Evolutionary conservation across 1,140 invertebrate genomes (phyloP).

Genomic region (Atta cephalotes): DNA sequence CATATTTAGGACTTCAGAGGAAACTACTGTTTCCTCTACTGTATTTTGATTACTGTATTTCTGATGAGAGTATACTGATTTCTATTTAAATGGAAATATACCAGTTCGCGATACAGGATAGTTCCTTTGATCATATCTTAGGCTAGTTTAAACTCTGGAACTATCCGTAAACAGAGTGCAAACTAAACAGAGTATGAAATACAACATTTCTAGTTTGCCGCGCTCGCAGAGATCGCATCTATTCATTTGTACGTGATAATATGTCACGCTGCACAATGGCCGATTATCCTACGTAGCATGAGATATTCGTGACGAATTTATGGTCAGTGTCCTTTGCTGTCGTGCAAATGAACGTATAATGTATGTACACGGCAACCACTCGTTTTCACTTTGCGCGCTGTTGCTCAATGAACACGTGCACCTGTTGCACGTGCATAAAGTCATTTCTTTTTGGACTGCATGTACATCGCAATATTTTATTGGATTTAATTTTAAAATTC

Average conservation of each 20-base stretch:
- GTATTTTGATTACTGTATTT: slow-evolving; percentile 1
- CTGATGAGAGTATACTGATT: neutral
- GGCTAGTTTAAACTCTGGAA: slow-evolving; percentile 2
- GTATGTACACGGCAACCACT: neutral
- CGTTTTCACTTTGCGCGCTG: slow-evolving; percentile 12
- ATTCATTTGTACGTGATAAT: neutral
- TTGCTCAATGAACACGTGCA: slow-evolving; percentile 15
- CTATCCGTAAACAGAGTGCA: slow-evolving; percentile 6
- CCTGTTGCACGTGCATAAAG: slow-evolving; percentile 46
- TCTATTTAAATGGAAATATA: neutral
- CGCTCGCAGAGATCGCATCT: neutral
- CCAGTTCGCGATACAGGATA: neutral
- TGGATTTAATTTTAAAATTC: neutral
- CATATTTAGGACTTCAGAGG: neutral
- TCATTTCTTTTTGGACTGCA: neutral
- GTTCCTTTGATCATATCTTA: neutral
- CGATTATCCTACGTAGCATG: slow-evolving; percentile 24
- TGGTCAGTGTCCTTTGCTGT: slow-evolving; percentile 22
- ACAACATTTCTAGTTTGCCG: neutral
- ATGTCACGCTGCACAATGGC: neutral
- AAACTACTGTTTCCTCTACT: neutral
- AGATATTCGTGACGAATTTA: slow-evolving; percentile 29
- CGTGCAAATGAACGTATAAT: slow-evolving; percentile 31
- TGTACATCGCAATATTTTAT: neutral
- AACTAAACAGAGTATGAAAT: slow-evolving; percentile 30